Conservation (phyloP, 2,888 invertebrate genomes). For the Acanthosepion lycidas region DNA sequence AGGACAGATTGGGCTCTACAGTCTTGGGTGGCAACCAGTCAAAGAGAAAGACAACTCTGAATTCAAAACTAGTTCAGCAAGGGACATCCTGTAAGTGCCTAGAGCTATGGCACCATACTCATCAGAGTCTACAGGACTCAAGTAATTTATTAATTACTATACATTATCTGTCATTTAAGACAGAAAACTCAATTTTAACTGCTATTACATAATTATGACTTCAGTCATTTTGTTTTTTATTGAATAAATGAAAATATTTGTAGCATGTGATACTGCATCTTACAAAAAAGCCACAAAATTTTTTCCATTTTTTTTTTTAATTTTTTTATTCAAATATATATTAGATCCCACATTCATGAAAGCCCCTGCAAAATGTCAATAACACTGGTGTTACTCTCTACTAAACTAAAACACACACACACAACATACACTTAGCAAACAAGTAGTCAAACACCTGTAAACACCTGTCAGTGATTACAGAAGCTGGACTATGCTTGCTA, state of each 20-base stretch:
- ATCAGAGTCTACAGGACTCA: too few relatives aligned
- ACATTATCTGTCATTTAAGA: too few relatives aligned
- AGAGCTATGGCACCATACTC: too few relatives aligned
- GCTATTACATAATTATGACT: too few relatives aligned
- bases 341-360: constrained; percentile 12
- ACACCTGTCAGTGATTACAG: not conserved
- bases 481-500: not conserved
- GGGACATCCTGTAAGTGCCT: too few relatives aligned
- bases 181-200: too few relatives aligned
- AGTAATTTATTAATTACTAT: too few relatives aligned
- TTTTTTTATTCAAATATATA: not conserved
- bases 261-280: not conserved
- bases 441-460: not conserved
- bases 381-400: not conserved
- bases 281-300: not conserved
- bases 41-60: too few relatives aligned
- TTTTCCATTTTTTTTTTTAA: not conserved
- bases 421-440: not conserved
- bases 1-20: too few relatives aligned
- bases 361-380: not conserved
- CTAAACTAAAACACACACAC: not conserved
- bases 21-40: too few relatives aligned
- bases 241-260: not conserved
- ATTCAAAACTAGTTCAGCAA: too few relatives aligned
- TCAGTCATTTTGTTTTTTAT: not conserved